Conservation (phyloP, 2,888 invertebrate species). For the Synergus gifuensis region DNA sequence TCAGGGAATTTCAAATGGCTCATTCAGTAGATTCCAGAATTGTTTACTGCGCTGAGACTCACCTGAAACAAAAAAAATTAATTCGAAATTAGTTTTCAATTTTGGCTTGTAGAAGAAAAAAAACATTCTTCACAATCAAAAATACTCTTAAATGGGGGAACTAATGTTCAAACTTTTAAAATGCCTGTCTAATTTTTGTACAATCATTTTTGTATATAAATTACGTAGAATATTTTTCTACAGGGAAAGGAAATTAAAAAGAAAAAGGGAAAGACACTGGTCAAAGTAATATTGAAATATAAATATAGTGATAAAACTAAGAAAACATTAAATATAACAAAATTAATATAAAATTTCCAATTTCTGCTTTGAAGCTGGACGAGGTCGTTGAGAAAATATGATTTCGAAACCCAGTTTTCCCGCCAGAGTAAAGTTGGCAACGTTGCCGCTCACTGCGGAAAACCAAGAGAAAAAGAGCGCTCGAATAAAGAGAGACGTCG, state of each 20-base stretch:
- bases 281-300: too few species aligned
- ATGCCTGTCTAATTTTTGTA: too few species aligned
- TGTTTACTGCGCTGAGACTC: constrained; percentile 3
- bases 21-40: constrained; percentile 3
- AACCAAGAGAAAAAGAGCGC: constrained; percentile 49
- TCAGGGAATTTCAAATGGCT: constrained; percentile 1
- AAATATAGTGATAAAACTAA: background rate
- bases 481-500: constrained; percentile 43
- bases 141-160: too few species aligned
- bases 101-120: background rate
- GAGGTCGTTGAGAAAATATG: constrained; percentile 63
- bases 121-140: too few species aligned
- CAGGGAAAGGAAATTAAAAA: too few species aligned
- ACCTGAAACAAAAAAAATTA: constrained; percentile 19
- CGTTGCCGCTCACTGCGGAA: constrained; percentile 51
- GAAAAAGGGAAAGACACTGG: too few species aligned
- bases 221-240: too few species aligned
- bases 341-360: background rate
- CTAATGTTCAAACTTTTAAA: too few species aligned
- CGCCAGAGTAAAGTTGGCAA: constrained; percentile 69
- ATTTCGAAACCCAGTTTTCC: constrained; percentile 76
- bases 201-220: too few species aligned
- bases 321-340: too few species aligned
- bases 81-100: background rate
- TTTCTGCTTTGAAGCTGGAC: background rate